Percentiles rank a stretch among this genome's conserved stretches.
These are phyloP conservation scores for Campoletis sonorensis DNA, from an alignment of 1,140 invertebrate species.

Conservation along the genomic window DNA sequence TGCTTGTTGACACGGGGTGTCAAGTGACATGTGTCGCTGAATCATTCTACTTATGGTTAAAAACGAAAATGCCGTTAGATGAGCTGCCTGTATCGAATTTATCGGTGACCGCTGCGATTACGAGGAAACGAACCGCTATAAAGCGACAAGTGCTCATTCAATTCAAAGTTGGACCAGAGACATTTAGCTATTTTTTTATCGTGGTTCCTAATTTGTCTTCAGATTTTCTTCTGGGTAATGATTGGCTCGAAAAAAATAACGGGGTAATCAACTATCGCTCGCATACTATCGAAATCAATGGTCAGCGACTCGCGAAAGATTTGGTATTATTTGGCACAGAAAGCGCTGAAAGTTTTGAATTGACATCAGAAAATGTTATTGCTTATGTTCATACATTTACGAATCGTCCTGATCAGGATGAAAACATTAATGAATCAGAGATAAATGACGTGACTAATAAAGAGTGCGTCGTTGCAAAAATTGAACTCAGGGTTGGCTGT, in stretches of 20 bases:
- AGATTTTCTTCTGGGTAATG: slow-evolving; percentile 41
- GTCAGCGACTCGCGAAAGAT: too few relatives aligned
- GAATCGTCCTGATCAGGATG: too few relatives aligned
- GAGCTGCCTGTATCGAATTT: slow-evolving; percentile 12
- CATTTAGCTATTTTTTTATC: slow-evolving; percentile 30
- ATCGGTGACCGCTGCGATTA: slow-evolving; percentile 32
- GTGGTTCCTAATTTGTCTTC: slow-evolving; percentile 32
- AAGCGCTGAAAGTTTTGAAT: too few relatives aligned
- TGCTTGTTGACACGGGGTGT: slow-evolving; percentile 44
- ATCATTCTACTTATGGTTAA: neutral
- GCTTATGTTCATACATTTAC: too few relatives aligned
- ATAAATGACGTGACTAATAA: too few relatives aligned
- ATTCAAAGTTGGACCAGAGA: slow-evolving; percentile 11
- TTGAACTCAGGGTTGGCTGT: too few relatives aligned
- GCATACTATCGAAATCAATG: too few relatives aligned
- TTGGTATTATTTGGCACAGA: too few relatives aligned
- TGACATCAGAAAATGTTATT: too few relatives aligned
- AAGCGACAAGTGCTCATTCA: slow-evolving; percentile 36
- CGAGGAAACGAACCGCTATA: slow-evolving; percentile 16
- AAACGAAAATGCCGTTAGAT: too few relatives aligned
- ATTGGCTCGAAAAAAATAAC: slow-evolving; percentile 41
- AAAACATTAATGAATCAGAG: too few relatives aligned
- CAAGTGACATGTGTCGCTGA: slow-evolving; percentile 46
- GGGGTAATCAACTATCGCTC: neutral
- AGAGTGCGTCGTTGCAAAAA: too few relatives aligned